phyloP scores from a whole-genome alignment of 2,113 vertebrate species.

The Melozone crissalis region DNA sequence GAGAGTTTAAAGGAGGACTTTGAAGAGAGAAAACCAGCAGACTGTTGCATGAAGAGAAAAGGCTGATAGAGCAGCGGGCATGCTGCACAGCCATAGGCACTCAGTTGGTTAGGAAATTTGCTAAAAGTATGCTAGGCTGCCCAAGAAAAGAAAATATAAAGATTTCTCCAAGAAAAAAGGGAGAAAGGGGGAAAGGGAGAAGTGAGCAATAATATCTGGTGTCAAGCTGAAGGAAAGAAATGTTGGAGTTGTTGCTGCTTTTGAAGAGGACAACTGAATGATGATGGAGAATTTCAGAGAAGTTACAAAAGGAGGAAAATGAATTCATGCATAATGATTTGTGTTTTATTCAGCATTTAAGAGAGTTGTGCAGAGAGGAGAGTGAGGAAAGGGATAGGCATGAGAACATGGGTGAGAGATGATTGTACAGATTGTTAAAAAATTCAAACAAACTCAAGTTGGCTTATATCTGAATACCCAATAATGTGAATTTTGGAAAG shows the following conservation, averaged over 20 bases:
- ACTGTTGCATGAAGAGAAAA: background rate
- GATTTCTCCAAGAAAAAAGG: background rate
- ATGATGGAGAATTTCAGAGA: background rate
- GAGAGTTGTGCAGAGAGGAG: background rate
- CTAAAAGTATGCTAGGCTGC: background rate
- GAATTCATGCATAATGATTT: background rate
- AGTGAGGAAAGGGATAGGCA: background rate
- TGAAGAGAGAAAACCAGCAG: background rate
- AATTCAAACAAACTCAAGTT: background rate
- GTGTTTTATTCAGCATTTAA: background rate
- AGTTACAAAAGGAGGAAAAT: background rate
- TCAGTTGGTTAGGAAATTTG: background rate
- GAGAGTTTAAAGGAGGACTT: background rate
- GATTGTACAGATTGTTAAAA: background rate
- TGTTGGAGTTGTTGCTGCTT: background rate
- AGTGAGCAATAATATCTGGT: background rate
- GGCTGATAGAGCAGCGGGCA: background rate
- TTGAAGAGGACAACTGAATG: background rate
- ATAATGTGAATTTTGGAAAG: background rate
- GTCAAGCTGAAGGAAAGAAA: background rate
- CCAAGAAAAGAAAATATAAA: background rate
- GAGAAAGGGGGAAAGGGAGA: rapidly evolving
- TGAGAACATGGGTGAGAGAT: background rate
- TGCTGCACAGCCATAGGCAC: background rate
- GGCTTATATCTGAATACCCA: background rate